Evolutionary conservation across 2,113 vertebrate genomes (phyloP).

Genomic region (Microtus ochrogaster): DNA sequence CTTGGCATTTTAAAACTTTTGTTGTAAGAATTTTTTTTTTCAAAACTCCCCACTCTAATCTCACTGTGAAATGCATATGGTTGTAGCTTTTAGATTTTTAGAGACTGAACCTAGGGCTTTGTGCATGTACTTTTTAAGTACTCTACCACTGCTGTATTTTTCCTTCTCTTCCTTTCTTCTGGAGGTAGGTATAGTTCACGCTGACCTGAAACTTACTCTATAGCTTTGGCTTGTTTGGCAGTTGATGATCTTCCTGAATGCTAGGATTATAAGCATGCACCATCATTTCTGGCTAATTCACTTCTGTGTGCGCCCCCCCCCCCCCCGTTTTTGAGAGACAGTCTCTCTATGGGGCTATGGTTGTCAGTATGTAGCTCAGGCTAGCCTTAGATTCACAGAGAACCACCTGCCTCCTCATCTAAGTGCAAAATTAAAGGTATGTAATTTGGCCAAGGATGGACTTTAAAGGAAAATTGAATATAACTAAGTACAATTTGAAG

Average conservation of each 20-base stretch:
- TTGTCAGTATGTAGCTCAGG: background rate
- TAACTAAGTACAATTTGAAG: slow-evolving; percentile 39
- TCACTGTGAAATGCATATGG: background rate
- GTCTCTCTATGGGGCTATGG: background rate
- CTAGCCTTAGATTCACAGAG: background rate
- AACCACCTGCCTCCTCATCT: background rate
- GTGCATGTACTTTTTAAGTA: background rate
- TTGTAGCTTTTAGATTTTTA: background rate
- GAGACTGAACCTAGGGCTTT: background rate
- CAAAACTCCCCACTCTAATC: background rate
- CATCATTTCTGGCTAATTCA: background rate
- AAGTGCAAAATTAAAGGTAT: background rate
- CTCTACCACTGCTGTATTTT: background rate
- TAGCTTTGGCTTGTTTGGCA: background rate
- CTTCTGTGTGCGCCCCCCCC: too few relatives aligned
- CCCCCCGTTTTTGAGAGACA: background rate
- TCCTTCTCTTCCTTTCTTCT: background rate
- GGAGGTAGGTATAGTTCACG: background rate
- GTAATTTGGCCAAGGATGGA: background rate
- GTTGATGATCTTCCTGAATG: background rate
- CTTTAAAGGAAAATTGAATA: slow-evolving; percentile 49
- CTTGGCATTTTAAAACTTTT: background rate
- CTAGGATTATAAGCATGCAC: background rate
- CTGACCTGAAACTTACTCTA: background rate
- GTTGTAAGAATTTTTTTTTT: background rate